Percentiles rank a stretch among this genome's conserved stretches.
phyloP scores from a whole-genome alignment of 2,888 invertebrate genomes.

The Cryptus armator region DNA sequence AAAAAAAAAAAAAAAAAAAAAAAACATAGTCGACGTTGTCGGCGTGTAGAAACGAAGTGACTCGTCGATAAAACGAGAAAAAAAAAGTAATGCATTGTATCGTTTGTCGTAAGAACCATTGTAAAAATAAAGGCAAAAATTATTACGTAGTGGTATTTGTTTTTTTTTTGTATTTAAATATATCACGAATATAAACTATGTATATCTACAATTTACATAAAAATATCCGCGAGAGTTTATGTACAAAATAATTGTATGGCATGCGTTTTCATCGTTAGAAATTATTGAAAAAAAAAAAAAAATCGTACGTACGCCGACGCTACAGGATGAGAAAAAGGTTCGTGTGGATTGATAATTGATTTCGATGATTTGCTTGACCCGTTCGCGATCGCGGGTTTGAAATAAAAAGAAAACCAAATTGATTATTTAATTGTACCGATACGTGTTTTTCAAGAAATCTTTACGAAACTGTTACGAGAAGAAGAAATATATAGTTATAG shows the following conservation, averaged over 20 bases:
- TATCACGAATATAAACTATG: constrained; percentile 63
- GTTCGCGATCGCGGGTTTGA: neutral
- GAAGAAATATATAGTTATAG: constrained; percentile 7
- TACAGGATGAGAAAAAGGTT: constrained; percentile 27
- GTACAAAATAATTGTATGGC: constrained; percentile 65
- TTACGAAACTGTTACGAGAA: constrained; percentile 32
- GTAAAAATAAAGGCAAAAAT: constrained; percentile 54
- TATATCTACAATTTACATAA: constrained; percentile 60
- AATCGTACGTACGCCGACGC: constrained; percentile 1
- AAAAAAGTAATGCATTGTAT: constrained; percentile 16
- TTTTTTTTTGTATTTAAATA: constrained; percentile 41
- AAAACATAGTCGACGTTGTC: neutral
- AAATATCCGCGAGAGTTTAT: constrained; percentile 57
- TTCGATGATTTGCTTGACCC: neutral
- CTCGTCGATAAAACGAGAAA: constrained; percentile 22
- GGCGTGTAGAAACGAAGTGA: constrained; percentile 16
- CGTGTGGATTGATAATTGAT: constrained; percentile 21
- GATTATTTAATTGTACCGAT: constrained; percentile 36
- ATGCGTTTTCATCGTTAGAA: constrained; percentile 51
- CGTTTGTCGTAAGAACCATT: constrained; percentile 42
- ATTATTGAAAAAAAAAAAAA: constrained; percentile 15
- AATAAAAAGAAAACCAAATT: constrained; percentile 18
- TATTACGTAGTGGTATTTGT: constrained; percentile 45
- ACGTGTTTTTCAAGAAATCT: constrained; percentile 53
- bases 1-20: neutral